Evolutionary conservation across 2,113 vertebrate species (phyloP).

Genomic region (Spilogale gracilis): DNA sequence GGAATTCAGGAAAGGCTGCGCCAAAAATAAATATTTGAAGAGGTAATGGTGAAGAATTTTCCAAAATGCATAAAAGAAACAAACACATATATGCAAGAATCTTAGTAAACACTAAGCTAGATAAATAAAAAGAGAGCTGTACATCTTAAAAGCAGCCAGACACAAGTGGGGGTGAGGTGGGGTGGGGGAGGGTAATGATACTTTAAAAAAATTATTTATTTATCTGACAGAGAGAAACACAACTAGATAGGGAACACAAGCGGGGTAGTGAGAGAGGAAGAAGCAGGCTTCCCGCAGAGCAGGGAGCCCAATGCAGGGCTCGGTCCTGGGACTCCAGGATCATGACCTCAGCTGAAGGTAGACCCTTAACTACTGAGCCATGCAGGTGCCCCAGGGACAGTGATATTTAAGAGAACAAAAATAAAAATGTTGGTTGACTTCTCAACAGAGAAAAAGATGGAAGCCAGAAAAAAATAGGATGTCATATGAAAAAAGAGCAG

Average conservation of each 20-base stretch:
- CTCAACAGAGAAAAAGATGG: neutral
- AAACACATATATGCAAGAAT: neutral
- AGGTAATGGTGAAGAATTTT: neutral
- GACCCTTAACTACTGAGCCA: no score
- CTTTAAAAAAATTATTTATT: no score
- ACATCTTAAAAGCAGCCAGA: neutral
- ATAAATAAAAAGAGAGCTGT: neutral
- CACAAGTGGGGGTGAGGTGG: no score
- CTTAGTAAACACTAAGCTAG: neutral
- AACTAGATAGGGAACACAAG: no score
- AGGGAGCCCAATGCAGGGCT: no score
- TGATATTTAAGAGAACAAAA: neutral
- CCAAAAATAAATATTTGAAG: conserved; percentile 13
- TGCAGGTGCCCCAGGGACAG: no score
- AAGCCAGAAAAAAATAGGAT: neutral
- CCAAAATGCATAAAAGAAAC: neutral
- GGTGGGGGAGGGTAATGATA: neutral
- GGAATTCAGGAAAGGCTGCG: neutral
- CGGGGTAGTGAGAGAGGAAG: no score
- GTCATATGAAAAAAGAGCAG: neutral
- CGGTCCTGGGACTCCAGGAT: no score
- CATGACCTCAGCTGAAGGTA: no score
- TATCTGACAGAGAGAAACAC: no score
- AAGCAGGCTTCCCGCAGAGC: no score
- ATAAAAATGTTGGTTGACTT: neutral